Base-by-base conservation (phyloP, 1,140 invertebrate species). In the Grapholita molesta region DNA sequence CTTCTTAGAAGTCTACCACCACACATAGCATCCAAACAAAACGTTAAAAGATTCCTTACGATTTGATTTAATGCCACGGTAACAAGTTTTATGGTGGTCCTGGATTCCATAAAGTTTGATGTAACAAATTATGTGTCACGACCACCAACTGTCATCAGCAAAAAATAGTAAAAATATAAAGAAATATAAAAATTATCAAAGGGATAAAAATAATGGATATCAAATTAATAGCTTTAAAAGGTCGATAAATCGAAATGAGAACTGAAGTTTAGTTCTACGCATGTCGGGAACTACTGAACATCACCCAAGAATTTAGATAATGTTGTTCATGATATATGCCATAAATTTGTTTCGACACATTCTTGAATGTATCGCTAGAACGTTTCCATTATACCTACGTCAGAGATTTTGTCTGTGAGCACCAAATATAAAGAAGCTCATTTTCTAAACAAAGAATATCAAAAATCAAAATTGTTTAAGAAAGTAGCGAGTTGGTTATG, bases 291-390 rank as follows among this genome's bases (percentile, higher is more conserved):
- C 53, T 55, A 55, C 53, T 23, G 53, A 55, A 55, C 24, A 55
- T 55, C 25, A 55, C 25, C 23, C 9, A 55, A 25, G 53, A 55
- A 55, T 55, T 55, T 28, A 55, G 53, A 55, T 55, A 55, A 55
- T 55, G 53, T 55, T 55, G 53, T 55, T 5, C 53, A 11, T 55
- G 52, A 55, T 25, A 12, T 55, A 55, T 1, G 4, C 53, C 9
- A 55, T 55, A 55, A 25, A 55, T 55, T 28, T 23, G 21, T 28
- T 25, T 55, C 53, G 24, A 28, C 53, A 55, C 53, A 28, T 53
- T 55, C 53, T 28, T n/a, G 12, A 18, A 55, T n/a, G 53, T 55
- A 28, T 55, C 9, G 24, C 53, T 1, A 53, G 1, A n/a, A n/a
- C 12, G 23, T 12, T 55, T 55, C 53, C 11, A 24, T n/a, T 55